Base-by-base conservation (phyloP, 2,888 invertebrate species). In the Apocheima hispidaria region DNA sequence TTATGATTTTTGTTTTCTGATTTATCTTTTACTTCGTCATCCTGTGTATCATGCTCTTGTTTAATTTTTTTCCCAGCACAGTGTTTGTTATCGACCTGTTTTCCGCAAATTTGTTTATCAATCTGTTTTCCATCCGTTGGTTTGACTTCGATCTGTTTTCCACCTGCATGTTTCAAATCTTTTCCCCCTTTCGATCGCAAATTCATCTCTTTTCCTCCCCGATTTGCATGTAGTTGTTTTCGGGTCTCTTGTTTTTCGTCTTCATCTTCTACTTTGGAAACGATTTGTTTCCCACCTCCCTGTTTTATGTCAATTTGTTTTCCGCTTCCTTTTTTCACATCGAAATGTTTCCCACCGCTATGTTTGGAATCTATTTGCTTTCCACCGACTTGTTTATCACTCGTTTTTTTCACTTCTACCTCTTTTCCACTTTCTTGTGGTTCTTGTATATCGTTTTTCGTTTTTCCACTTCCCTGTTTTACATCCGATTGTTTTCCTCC, bases 201-300 rank as follows among this genome's bases (percentile, higher is more conserved):
- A 28, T 16, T 51, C 51, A 51, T 51, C 6, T 51, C 51, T 40
- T 51, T 51, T 4, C 40, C 51, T 30, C 40, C 51, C 1, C 51
- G 38, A 20, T 6, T 28, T 28, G 20, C 2, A 18, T 20, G 30
- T 18, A 14, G 23, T 23, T 49, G 20, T 35, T 38, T 50, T 9
- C 50, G 16, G 1, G 16, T 38, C 1, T 26, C 38, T 50, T 38
- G 26, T 6, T 23, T 23, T 12, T 49, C 49, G 14, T 35, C 14
- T 2, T 49, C 23, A 9, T 38, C 50, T 20, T 48, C 48, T 9
- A 12, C 12, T 16, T 16, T 36, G 16, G 16, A 5, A 36, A 36
- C 36, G 1, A 36, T 16, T 36, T 36, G 36, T 36, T 36, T 36
- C n/a, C n/a, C 33, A n/a, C 33, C 3, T 33, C 33, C 33, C 12